Percentiles rank a stretch among this genome's conserved stretches.
These are phyloP conservation scores for Rutpela maculata DNA, from an alignment of 2,888 invertebrate genomes.

Conservation along the genomic window DNA sequence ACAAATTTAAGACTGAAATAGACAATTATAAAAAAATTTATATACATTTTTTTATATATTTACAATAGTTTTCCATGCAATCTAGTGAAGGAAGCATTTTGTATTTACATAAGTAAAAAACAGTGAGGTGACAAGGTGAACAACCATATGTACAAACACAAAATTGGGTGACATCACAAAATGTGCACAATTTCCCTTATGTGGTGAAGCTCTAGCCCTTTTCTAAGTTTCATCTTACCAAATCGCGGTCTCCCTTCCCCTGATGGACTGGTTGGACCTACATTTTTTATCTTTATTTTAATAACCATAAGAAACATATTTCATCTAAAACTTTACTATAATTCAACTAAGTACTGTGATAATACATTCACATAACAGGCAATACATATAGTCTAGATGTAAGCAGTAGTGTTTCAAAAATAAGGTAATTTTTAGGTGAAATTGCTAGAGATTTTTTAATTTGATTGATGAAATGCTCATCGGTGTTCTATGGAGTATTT, in stretches of 20 bases:
- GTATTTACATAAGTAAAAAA: conserved; percentile 14
- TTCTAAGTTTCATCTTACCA: conserved; percentile 67
- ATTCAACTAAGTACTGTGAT: not conserved
- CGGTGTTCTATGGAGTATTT: not conserved
- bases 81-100: not conserved
- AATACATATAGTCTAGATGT: too few species aligned
- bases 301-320: conserved; percentile 9
- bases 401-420: too few species aligned
- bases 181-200: conserved; percentile 51
- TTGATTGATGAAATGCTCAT: not conserved
- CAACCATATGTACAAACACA: conserved; percentile 30
- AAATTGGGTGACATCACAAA: conserved; percentile 43
- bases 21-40: not conserved
- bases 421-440: too few species aligned
- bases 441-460: too few species aligned
- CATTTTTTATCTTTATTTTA: conserved; percentile 50
- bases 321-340: conserved; percentile 1
- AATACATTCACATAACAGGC: too few species aligned
- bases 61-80: conserved; percentile 13
- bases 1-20: not conserved
- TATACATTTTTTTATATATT: not conserved
- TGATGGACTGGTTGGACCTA: conserved; percentile 71
- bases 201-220: conserved; percentile 42
- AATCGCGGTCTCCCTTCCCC: conserved; percentile 68
- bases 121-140: conserved; percentile 27